A percentile compares a stretch with the other conserved stretches of the same genome.
Conservation (phyloP, 2,888 invertebrate species). For the Nymphalis c-album region DNA sequence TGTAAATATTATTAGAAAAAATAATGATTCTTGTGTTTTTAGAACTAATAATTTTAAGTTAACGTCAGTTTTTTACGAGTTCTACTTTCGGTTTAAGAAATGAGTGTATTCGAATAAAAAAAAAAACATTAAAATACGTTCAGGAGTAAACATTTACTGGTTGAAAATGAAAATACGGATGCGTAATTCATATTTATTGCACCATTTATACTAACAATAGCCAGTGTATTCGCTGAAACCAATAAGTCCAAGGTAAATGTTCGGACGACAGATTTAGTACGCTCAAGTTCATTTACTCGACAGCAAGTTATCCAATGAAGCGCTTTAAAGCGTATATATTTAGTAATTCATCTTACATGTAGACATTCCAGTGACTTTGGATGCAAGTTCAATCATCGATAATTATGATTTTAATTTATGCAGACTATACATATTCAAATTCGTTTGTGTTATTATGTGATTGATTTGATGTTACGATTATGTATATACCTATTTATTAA, state of each 20-base stretch:
- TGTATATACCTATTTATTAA: no score
- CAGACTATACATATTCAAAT: no score
- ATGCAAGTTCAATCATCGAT: background rate
- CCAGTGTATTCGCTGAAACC: constrained; percentile 23
- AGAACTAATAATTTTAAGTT: no score
- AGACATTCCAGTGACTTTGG: background rate
- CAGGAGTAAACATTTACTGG: constrained; percentile 5
- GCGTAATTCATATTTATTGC: constrained; percentile 28
- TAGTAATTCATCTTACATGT: background rate
- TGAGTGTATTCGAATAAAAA: background rate
- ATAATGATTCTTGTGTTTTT: no score
- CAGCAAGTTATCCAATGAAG: constrained; percentile 17
- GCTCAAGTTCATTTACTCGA: constrained; percentile 18
- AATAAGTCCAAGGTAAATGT: constrained; percentile 32
- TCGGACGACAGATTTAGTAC: constrained; percentile 30
- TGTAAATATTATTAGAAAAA: no score
- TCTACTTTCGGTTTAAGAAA: background rate
- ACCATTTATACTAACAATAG: constrained; percentile 21
- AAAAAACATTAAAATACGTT: constrained; percentile 3
- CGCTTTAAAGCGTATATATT: constrained; percentile 8
- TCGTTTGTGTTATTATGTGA: background rate
- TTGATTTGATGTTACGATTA: background rate
- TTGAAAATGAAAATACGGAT: constrained; percentile 12
- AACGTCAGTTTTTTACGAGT: background rate
- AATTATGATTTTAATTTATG: background rate